Percentiles rank a stretch among this genome's conserved stretches.
Evolutionary conservation across 2,113 vertebrate species (phyloP).

Genomic region (Oncorhynchus kisutch): DNA sequence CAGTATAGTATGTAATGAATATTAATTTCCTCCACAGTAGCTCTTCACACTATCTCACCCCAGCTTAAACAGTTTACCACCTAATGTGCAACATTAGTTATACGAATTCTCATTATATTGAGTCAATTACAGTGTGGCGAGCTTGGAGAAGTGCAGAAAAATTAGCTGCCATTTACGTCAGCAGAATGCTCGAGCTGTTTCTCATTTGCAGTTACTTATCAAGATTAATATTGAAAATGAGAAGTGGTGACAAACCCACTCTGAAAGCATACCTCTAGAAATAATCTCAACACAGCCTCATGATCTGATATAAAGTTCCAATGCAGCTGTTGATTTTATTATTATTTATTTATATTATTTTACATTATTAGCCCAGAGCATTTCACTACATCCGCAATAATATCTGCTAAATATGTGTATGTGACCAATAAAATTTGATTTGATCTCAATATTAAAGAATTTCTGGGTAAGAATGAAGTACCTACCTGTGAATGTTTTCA

Average conservation of each 20-base stretch:
- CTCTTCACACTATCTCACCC: background rate
- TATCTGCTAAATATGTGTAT: no score
- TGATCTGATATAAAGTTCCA: background rate
- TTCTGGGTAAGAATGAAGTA: no score
- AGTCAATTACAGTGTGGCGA: background rate
- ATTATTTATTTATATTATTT: no score
- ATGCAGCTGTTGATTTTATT: background rate
- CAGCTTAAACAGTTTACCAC: background rate
- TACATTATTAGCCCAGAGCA: no score
- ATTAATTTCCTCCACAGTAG: no score
- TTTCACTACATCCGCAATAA: no score
- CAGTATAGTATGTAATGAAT: no score
- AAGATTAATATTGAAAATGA: background rate
- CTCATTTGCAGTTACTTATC: background rate
- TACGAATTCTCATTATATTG: background rate
- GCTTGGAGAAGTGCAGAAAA: background rate
- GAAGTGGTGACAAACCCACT: background rate
- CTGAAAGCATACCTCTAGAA: background rate
- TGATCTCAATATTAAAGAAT: no score
- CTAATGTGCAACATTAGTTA: background rate
- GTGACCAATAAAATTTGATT: no score
- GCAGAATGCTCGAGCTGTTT: conserved; percentile 3
- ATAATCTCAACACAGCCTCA: background rate
- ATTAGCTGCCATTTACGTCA: background rate
- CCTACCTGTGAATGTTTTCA: no score